Conservation (phyloP, 2,797 vertebrate species). For the Acestrorhynchus altus region DNA sequence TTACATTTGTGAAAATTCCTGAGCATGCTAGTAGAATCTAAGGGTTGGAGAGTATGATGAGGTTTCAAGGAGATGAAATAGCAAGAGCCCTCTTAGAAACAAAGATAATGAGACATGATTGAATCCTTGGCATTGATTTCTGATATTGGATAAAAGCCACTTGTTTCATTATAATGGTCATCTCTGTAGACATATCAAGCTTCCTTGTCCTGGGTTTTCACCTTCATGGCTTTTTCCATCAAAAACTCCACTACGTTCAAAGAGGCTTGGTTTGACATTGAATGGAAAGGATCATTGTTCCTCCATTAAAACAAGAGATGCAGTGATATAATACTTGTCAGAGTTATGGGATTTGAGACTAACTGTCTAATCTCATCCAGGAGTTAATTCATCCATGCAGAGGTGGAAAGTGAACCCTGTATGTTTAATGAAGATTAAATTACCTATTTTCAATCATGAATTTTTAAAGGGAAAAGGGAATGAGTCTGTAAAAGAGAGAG, state of each 20-base stretch:
- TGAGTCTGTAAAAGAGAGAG: slow-evolving; percentile 66
- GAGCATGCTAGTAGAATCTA: neutral
- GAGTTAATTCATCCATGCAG: slow-evolving; percentile 71
- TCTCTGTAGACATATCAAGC: slow-evolving; percentile 81
- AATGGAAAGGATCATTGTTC: slow-evolving; percentile 64
- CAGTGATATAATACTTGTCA: slow-evolving; percentile 67
- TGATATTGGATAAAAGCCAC: slow-evolving; percentile 72
- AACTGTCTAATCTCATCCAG: slow-evolving; percentile 63
- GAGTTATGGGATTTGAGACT: slow-evolving; percentile 66
- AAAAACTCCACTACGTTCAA: slow-evolving; percentile 62
- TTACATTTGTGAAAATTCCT: neutral
- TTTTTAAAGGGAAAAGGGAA: slow-evolving; percentile 67
- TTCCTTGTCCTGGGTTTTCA: slow-evolving; percentile 63
- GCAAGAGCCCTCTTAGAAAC: slow-evolving; percentile 34
- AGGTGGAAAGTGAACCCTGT: slow-evolving; percentile 62
- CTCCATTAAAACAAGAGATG: slow-evolving; percentile 65
- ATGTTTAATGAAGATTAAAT: slow-evolving; percentile 82
- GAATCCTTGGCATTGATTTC: neutral
- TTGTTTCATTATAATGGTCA: slow-evolving; percentile 72
- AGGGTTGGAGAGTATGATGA: neutral
- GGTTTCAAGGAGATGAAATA: too few relatives aligned
- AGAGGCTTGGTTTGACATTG: slow-evolving; percentile 67
- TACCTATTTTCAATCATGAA: slow-evolving; percentile 79
- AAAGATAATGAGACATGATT: neutral
- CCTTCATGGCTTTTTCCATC: slow-evolving; percentile 73